Evolutionary conservation across 2,888 invertebrate genomes (phyloP).

Genomic region (Acrobasis suavella): DNA sequence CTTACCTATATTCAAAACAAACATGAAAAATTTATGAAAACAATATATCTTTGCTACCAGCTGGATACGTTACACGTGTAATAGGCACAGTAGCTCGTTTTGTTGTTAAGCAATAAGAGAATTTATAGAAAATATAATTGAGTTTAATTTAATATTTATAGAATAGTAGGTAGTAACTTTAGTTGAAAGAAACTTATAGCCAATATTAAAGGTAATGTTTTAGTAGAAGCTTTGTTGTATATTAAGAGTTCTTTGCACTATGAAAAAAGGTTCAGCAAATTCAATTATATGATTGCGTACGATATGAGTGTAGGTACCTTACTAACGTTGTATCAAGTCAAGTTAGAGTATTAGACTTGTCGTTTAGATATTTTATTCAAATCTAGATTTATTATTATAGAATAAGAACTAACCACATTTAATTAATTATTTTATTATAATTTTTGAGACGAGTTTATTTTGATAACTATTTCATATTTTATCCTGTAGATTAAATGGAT

Average conservation of each 20-base stretch:
- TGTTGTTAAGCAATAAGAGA: constrained; percentile 30
- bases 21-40: background rate
- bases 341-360: constrained; percentile 63
- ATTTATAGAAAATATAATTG: constrained; percentile 1
- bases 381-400: constrained; percentile 48
- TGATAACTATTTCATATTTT: constrained; percentile 64
- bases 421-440: constrained; percentile 49
- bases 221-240: constrained; percentile 17
- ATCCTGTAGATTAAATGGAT: constrained; percentile 49
- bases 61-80: background rate
- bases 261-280: constrained; percentile 34
- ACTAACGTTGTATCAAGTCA: constrained; percentile 38
- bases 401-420: constrained; percentile 41
- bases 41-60: background rate
- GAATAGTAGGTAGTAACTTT: constrained; percentile 13
- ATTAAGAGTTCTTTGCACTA: constrained; percentile 23
- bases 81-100: constrained; percentile 27
- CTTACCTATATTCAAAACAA: too few relatives aligned
- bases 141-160: constrained; percentile 26
- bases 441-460: constrained; percentile 75
- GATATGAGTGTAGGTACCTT: constrained; percentile 27
- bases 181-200: background rate
- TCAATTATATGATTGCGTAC: constrained; percentile 43
- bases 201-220: constrained; percentile 12
- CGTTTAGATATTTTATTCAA: constrained; percentile 67